These are phyloP conservation scores for Stratiolaelaps scimitus DNA, from an alignment of 1,140 invertebrate species.

Conservation along the genomic window DNA sequence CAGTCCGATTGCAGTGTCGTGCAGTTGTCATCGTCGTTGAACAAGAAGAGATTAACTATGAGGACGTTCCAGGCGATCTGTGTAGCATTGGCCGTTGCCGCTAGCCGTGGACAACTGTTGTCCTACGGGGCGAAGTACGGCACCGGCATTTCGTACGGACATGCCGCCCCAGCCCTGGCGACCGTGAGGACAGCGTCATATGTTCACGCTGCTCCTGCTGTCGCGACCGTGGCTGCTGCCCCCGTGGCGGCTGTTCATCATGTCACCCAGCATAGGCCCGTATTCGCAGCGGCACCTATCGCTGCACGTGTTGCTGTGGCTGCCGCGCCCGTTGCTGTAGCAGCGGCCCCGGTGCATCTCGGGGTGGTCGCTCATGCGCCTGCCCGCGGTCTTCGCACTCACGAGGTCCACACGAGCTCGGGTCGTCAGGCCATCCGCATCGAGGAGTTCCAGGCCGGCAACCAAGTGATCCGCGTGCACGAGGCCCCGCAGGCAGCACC, in stretches of 20 bases:
- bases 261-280: not conserved
- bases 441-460: not conserved
- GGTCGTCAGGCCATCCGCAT: slow-evolving; percentile 10
- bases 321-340: slow-evolving; percentile 6
- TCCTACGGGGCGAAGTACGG: not conserved
- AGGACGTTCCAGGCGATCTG: slow-evolving; percentile 5
- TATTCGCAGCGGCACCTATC: not conserved
- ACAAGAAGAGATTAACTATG: not conserved
- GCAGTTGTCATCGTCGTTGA: no score
- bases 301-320: not conserved
- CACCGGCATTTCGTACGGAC: not conserved
- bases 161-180: not conserved
- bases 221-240: not conserved
- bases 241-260: not conserved
- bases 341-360: not conserved
- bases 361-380: not conserved
- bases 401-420: slow-evolving; percentile 6
- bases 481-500: not conserved
- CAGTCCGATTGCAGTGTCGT: no score
- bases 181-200: not conserved
- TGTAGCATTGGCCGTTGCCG: not conserved
- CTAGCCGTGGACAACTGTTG: not conserved
- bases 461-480: slow-evolving; percentile 26
- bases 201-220: not conserved
- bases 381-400: not conserved